Base-by-base conservation (phyloP, 1,140 invertebrate species). In the Diorhabda sublineata region DNA sequence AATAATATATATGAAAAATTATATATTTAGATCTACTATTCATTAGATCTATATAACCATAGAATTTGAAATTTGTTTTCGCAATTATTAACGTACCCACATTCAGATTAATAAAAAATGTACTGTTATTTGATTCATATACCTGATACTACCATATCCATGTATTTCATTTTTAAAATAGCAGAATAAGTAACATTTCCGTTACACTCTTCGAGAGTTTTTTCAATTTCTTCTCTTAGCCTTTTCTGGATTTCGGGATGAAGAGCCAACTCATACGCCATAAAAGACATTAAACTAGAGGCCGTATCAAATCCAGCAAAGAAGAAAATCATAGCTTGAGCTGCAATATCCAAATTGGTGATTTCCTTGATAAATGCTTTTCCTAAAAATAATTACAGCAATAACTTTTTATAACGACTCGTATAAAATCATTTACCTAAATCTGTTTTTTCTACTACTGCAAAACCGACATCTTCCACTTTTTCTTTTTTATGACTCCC, bases 191-290 rank as follows among this genome's bases (percentile, higher is more conserved):
- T 78, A 4, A 81, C 42, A 58, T 76, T 73, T 58, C 70, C 72
- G 47, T 69, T 67, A 45, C 59, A 58, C 41, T 59, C 56, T 9
- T 69, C 58, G 5, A 64, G 41, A 9, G 61, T 66, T 45, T 71
- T 26, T 56, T 57, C 61, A 9, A 79, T 75, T 76, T 83, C 81
- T 5, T 79, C 60, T 45, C 75, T 72, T 2, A 84, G 71, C 68
- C 69, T 78, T 58, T 81, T 73, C 72, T 85, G 84, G 44, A 84
- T 73, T 7, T 86, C 83, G 4, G 82, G 83, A 79, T 88, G 79
- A 26, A 80, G 71, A 1, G 86, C 84, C 58, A 89, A 75, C 64
- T 82, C 79, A 70, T 85, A 78, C 6, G 67, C 67, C 42, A 71
- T 66, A 71, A 81, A 81, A 60, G 68, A 69, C 63, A 81, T 60